Percentiles rank a stretch among this genome's conserved stretches.
Evolutionary conservation across 2,113 vertebrate genomes (phyloP).

Genomic region (Tretioscincus oriximinensis): DNA sequence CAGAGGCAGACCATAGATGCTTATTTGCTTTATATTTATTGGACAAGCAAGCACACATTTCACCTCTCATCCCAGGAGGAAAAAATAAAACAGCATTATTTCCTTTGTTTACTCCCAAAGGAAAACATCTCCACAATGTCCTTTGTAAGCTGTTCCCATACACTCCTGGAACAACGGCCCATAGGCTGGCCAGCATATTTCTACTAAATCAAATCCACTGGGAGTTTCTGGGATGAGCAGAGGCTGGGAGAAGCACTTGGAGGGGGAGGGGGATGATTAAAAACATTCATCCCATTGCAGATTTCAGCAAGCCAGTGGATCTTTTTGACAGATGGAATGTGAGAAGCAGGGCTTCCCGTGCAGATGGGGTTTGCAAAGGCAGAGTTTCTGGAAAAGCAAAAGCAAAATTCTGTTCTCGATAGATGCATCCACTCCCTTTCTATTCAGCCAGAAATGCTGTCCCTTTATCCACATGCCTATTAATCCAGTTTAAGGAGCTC

Average conservation of each 20-base stretch:
- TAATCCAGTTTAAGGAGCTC: too few relatives aligned
- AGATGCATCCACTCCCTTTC: background rate
- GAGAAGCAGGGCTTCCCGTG: background rate
- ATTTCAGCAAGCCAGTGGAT: conserved; percentile 27
- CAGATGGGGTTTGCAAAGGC: background rate
- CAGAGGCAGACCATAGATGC: conserved; percentile 17
- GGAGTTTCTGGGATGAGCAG: conserved; percentile 28
- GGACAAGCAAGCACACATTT: background rate
- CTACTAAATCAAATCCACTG: conserved; percentile 15
- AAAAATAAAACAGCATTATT: background rate
- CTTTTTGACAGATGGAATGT: conserved; percentile 46
- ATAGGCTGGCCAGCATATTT: background rate
- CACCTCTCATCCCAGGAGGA: background rate
- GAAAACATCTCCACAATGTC: rapidly evolving
- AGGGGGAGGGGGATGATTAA: conserved; percentile 27
- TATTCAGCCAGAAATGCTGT: rapidly evolving
- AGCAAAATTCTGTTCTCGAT: background rate
- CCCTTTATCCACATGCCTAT: too few relatives aligned
- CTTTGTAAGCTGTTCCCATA: conserved; percentile 47
- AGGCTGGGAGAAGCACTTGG: background rate
- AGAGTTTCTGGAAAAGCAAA: background rate
- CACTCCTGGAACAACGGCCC: background rate
- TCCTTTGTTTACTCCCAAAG: conserved; percentile 12
- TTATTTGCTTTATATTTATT: conserved; percentile 20
- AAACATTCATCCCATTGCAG: conserved; percentile 26